Percentiles rank a stretch among this genome's conserved stretches.
These are phyloP conservation scores for Trypoxylon attenuatum DNA, from an alignment of 2,888 invertebrate genomes.

Conservation along the genomic window DNA sequence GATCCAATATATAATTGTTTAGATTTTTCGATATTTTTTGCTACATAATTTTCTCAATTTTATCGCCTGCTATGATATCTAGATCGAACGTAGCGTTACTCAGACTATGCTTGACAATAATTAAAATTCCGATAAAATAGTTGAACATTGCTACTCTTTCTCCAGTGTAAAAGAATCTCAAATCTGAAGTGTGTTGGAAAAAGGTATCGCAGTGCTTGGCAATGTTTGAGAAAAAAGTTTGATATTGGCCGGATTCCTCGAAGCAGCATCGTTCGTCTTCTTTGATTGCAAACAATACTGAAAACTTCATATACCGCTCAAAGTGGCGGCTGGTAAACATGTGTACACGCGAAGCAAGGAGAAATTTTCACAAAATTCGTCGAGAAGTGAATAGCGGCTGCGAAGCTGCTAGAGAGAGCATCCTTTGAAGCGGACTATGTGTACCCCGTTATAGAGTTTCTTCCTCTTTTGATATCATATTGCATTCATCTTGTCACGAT, in stretches of 20 bases:
- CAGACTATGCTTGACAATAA: constrained; percentile 12
- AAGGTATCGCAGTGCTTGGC: too few species aligned
- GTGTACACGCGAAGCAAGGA: constrained; percentile 8
- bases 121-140: constrained; percentile 8
- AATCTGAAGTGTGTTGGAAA: too few species aligned
- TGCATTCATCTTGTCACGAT: constrained; percentile 51
- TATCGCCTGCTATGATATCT: too few species aligned
- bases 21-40: too few species aligned
- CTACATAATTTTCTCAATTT: too few species aligned
- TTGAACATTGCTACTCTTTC: too few species aligned
- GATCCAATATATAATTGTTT: too few species aligned
- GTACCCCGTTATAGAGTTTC: constrained; percentile 40
- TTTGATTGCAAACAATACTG: background rate
- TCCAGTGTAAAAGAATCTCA: too few species aligned
- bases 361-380: constrained; percentile 23
- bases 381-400: constrained; percentile 16
- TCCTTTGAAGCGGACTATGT: constrained; percentile 27
- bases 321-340: background rate
- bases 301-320: background rate
- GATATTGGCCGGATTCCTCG: too few species aligned
- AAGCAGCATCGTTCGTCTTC: too few species aligned
- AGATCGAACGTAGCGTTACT: too few species aligned
- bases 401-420: constrained; percentile 1
- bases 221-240: too few species aligned
- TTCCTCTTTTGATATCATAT: constrained; percentile 48